phyloP scores from a whole-genome alignment of 2,797 vertebrate genomes.

The Nothura maculosa region DNA sequence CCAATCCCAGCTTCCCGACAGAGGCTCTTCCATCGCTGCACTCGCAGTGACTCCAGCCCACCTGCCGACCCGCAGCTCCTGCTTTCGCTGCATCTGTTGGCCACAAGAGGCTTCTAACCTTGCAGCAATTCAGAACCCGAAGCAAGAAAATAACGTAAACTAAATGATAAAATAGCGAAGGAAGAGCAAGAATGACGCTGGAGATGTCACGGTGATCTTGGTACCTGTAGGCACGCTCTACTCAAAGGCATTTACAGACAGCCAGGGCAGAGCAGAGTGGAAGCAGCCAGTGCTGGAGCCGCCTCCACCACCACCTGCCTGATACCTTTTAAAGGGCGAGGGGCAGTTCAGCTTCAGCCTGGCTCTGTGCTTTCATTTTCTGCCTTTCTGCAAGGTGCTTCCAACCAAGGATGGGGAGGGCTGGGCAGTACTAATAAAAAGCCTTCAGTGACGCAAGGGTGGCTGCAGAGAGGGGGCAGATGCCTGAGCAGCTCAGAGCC shows the following conservation, averaged over 20 bases:
- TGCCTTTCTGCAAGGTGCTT: not conserved
- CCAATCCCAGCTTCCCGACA: not conserved
- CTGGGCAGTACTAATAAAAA: not conserved
- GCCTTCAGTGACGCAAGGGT: not conserved
- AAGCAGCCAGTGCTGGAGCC: not conserved
- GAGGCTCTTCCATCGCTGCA: not conserved
- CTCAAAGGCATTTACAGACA: not conserved
- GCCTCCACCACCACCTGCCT: fast-evolving
- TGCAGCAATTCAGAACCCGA: not conserved
- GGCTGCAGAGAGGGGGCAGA: not conserved
- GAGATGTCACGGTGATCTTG: not conserved
- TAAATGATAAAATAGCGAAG: not conserved
- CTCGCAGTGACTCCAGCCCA: not conserved
- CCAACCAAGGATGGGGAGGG: not conserved
- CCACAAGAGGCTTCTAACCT: not conserved
- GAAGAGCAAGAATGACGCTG: not conserved
- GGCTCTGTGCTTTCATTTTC: not conserved
- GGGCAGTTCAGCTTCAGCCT: not conserved
- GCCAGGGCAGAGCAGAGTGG: not conserved
- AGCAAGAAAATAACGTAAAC: not conserved
- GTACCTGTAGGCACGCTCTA: not conserved
- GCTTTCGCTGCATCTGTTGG: not conserved
- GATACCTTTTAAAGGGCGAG: not conserved
- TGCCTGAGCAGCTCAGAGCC: not conserved
- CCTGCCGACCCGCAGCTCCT: not conserved